Evolutionary conservation across 2,888 invertebrate genomes (phyloP).

Genomic region (Agapetus fuscipes): DNA sequence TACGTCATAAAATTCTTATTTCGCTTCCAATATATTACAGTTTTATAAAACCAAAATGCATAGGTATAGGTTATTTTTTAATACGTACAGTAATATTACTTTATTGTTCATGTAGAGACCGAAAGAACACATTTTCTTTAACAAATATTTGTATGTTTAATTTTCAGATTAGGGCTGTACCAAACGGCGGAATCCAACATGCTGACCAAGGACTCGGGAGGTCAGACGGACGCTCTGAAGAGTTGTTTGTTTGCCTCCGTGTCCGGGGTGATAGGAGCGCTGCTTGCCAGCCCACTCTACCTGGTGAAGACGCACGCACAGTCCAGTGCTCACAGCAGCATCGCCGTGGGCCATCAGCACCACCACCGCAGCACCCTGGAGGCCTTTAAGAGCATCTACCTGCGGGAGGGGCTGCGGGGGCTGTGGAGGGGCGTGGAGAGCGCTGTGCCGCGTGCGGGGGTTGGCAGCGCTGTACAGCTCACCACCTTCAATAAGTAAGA

Average conservation of each 20-base stretch:
- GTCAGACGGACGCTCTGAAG: constrained; percentile 32
- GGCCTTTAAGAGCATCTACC: constrained; percentile 42
- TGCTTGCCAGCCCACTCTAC: constrained; percentile 65
- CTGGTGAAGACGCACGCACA: constrained; percentile 80
- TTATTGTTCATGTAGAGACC: no score
- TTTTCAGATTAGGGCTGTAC: constrained; percentile 51
- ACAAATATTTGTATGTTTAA: neutral
- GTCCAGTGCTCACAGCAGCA: constrained; percentile 57
- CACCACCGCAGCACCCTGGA: constrained; percentile 50
- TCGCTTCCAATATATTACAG: no score
- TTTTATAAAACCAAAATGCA: no score
- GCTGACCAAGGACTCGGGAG: constrained; percentile 35
- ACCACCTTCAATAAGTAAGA: constrained; percentile 61
- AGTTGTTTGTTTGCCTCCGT: constrained; percentile 36
- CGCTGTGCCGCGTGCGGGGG: constrained; percentile 61
- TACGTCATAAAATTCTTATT: no score
- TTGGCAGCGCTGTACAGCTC: constrained; percentile 78
- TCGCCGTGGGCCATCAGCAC: constrained; percentile 82
- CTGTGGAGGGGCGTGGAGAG: constrained; percentile 70
- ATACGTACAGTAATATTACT: no score
- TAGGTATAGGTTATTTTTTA: no score
- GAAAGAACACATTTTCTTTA: no score
- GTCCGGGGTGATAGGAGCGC: constrained; percentile 60
- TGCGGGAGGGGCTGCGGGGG: constrained; percentile 48
- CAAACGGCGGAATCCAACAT: constrained; percentile 52